These are phyloP conservation scores for Leptinotarsa undecemlineata DNA, from an alignment of 1,140 invertebrate genomes.

Conservation along the genomic window DNA sequence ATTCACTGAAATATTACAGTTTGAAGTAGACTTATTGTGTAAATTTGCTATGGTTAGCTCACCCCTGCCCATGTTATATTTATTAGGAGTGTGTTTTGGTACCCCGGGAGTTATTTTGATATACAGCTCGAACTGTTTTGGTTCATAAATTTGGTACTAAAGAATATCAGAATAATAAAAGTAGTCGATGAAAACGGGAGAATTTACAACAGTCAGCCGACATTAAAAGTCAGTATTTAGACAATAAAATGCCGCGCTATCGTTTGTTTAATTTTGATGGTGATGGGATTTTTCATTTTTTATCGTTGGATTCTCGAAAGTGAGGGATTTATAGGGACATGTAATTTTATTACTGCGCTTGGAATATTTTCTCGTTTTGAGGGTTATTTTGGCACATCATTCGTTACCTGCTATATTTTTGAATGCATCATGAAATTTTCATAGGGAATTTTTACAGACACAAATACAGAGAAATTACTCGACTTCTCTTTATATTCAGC, in stretches of 20 bases:
- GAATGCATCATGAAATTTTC: too few relatives aligned
- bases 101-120: slow-evolving; percentile 16
- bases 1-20: too few relatives aligned
- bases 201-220: slow-evolving; percentile 12
- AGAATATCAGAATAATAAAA: slow-evolving; percentile 18
- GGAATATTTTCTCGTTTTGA: background rate
- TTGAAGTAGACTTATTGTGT: too few relatives aligned
- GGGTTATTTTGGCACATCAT: background rate
- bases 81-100: slow-evolving; percentile 6
- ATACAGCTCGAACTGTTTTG: slow-evolving; percentile 11
- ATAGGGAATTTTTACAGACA: too few relatives aligned
- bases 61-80: background rate
- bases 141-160: slow-evolving; percentile 14
- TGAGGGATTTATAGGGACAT: background rate
- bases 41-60: background rate
- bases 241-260: slow-evolving; percentile 9
- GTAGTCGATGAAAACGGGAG: slow-evolving; percentile 18
- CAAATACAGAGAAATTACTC: too few relatives aligned
- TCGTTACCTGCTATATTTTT: background rate
- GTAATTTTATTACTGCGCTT: slow-evolving; percentile 5
- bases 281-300: slow-evolving; percentile 24
- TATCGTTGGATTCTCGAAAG: slow-evolving; percentile 11
- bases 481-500: too few relatives aligned
- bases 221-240: slow-evolving; percentile 16
- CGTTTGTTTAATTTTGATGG: slow-evolving; percentile 21